Percentiles rank a stretch among this genome's conserved stretches.
These are phyloP conservation scores for human (Homo sapiens) DNA, from an alignment of 2,113 vertebrate genomes.

Conservation along the genomic window DNA sequence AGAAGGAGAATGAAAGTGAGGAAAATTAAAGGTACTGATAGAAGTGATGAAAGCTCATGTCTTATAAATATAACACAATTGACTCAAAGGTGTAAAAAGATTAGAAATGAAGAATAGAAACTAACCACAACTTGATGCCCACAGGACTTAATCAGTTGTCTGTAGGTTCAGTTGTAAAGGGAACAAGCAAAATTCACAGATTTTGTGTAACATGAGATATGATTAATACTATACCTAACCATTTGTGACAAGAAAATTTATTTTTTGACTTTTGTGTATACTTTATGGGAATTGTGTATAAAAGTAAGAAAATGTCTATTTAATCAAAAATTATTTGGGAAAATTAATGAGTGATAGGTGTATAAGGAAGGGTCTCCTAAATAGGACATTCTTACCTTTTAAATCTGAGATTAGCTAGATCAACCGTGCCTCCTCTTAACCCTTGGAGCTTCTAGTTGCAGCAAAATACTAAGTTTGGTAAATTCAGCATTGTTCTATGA, in stretches of 20 bases:
- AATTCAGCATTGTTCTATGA: not conserved
- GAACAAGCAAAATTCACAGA: not conserved
- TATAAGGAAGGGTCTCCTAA: not conserved
- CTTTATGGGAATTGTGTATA: not conserved
- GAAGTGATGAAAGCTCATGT: not conserved
- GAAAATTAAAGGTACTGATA: not conserved
- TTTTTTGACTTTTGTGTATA: not conserved
- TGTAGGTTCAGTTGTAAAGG: not conserved
- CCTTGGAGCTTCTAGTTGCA: not conserved
- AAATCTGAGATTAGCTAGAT: not conserved
- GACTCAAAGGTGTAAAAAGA: not conserved
- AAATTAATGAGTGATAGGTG: not conserved
- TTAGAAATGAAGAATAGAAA: not conserved
- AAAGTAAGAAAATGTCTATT: not conserved
- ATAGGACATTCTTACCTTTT: not conserved
- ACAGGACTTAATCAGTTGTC: not conserved
- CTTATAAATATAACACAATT: not conserved
- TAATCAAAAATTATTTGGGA: not conserved
- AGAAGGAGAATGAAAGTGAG: not conserved
- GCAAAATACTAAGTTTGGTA: not conserved
- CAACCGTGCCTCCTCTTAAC: not conserved
- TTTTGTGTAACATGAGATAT: not conserved
- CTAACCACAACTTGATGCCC: not conserved
- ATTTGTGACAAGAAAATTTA: not conserved
- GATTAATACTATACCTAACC: not conserved